Conservation (phyloP, 64 coral and sea anemone species). For the Platygyra sinensis region DNA sequence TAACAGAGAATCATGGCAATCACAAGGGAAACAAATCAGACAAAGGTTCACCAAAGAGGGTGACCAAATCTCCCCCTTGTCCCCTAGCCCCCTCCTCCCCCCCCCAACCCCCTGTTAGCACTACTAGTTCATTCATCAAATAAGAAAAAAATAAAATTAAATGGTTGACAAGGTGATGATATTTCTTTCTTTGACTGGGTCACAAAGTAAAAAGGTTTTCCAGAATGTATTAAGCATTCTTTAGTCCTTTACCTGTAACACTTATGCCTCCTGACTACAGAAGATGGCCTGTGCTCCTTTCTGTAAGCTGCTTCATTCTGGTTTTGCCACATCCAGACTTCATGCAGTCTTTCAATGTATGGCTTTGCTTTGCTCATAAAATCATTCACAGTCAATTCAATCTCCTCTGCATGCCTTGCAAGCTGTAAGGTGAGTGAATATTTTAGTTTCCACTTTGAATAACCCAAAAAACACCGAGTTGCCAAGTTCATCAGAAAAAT, state of each 20-base stretch:
- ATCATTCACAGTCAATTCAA: constrained; percentile 91
- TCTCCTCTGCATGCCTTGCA: constrained; percentile 83
- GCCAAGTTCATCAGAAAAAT: no score
- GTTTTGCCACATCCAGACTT: constrained; percentile 99
- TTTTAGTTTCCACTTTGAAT: background rate
- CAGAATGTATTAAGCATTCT: background rate
- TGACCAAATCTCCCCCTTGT: no score
- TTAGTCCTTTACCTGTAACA: constrained; percentile 86
- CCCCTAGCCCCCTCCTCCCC: no score
- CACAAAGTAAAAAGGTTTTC: background rate
- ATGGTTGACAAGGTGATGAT: no score
- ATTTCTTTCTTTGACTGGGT: no score
- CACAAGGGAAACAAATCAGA: no score
- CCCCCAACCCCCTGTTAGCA: no score
- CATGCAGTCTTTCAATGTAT: constrained; percentile 96
- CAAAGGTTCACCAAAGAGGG: no score
- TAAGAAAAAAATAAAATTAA: no score
- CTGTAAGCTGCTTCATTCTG: constrained; percentile 87
- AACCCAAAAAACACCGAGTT: no score
- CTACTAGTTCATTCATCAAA: no score
- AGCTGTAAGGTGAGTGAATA: constrained; percentile 37
- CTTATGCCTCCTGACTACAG: constrained; percentile 90
- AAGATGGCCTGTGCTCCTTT: constrained; percentile 90
- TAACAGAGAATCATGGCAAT: no score
- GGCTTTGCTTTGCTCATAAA: constrained; percentile 99